phyloP scores from a whole-genome alignment of 2,797 vertebrate species.

The Chaenodraco wilsoni region DNA sequence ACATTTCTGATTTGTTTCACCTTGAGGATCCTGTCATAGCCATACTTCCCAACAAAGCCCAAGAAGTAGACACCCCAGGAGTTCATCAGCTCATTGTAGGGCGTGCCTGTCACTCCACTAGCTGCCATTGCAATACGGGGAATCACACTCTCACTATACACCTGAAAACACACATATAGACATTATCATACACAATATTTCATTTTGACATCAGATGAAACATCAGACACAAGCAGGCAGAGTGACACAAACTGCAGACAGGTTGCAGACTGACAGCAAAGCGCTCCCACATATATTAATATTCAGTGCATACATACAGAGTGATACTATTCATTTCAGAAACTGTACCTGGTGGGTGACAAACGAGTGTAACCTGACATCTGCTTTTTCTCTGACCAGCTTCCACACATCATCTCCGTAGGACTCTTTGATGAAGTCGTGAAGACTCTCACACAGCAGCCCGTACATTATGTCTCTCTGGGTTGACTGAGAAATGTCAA shows the following conservation, averaged over 20 bases:
- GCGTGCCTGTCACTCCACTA: conserved; percentile 83
- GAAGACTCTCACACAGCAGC: conserved; percentile 85
- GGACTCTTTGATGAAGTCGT: conserved; percentile 86
- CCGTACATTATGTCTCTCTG: conserved; percentile 78
- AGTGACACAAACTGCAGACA: conserved; percentile 7
- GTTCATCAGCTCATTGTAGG: conserved; percentile 86
- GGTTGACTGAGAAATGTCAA: conserved; percentile 52
- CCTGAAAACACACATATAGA: conserved; percentile 62
- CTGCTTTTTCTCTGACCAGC: conserved; percentile 82
- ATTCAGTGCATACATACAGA: not conserved
- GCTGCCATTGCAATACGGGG: conserved; percentile 83
- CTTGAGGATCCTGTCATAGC: conserved; percentile 85
- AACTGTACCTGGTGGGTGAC: conserved; percentile 81
- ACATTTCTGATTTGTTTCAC: conserved; percentile 51
- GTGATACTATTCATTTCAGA: not conserved
- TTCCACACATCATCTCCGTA: conserved; percentile 85
- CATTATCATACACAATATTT: not conserved
- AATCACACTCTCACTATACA: conserved; percentile 84
- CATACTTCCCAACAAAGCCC: conserved; percentile 84
- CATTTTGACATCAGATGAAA: conserved; percentile 11
- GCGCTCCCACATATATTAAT: not conserved
- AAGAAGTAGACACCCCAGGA: conserved; percentile 85
- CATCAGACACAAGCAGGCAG: conserved; percentile 13
- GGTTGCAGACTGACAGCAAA: not conserved
- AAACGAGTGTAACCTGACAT: conserved; percentile 83